Evolutionary conservation across 2,888 invertebrate species (phyloP).

Genomic region (Apamea monoglypha): DNA sequence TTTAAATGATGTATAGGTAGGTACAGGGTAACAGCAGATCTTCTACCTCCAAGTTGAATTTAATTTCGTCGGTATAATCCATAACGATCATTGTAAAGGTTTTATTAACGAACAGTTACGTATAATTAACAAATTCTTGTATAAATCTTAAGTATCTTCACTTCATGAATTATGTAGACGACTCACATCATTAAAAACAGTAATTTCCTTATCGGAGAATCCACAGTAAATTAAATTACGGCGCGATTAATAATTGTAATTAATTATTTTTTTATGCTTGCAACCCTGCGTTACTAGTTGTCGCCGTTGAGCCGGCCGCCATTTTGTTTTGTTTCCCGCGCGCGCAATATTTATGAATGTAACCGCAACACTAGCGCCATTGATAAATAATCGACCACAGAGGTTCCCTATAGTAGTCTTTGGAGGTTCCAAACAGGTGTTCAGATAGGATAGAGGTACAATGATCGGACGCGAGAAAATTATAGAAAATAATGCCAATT

Average conservation of each 20-base stretch:
- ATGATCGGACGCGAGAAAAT: conserved; percentile 57
- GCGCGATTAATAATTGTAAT: conserved; percentile 48
- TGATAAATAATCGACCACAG: conserved; percentile 72
- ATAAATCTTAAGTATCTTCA: conserved; percentile 43
- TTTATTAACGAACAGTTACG: conserved; percentile 1
- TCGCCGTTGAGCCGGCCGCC: conserved; percentile 64
- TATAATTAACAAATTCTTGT: conserved; percentile 31
- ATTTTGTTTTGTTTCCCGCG: conserved; percentile 75
- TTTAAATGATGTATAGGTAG: background rate
- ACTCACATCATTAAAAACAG: conserved; percentile 52
- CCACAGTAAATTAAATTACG: conserved; percentile 51
- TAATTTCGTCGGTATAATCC: background rate
- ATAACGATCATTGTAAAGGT: background rate
- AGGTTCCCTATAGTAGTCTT: too few species aligned
- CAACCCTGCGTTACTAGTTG: conserved; percentile 66
- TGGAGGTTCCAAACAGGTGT: conserved; percentile 35
- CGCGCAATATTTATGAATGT: conserved; percentile 74
- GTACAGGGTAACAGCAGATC: background rate
- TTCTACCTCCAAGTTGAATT: background rate
- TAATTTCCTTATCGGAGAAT: conserved; percentile 56
- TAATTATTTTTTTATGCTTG: conserved; percentile 46
- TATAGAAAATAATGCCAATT: conserved; percentile 63
- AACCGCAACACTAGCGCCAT: conserved; percentile 72
- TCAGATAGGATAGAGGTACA: conserved; percentile 49
- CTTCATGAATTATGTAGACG: conserved; percentile 45